Conservation (phyloP, 2,113 vertebrate genomes). For the Eolophus roseicapilla region DNA sequence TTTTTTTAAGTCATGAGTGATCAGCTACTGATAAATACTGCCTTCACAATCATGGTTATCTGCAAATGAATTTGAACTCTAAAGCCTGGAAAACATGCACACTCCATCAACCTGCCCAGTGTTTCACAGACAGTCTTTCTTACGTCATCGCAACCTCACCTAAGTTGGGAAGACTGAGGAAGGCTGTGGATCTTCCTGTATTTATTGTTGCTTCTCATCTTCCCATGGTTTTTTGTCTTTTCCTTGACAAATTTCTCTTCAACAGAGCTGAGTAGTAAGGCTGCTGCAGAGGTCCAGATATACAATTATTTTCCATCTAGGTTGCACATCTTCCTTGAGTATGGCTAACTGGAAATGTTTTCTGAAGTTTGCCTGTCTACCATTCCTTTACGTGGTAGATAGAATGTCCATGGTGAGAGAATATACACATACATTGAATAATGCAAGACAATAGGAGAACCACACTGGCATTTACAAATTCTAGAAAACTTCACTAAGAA, state of each 20-base stretch:
- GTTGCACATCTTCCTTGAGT: background rate
- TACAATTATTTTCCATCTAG: background rate
- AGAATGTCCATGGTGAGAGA: background rate
- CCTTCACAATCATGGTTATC: background rate
- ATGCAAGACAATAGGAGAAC: background rate
- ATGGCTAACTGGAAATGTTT: background rate
- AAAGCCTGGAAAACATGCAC: background rate
- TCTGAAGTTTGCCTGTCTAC: background rate
- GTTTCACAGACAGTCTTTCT: background rate
- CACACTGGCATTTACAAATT: background rate
- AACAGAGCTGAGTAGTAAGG: background rate
- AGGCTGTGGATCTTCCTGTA: background rate
- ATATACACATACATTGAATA: background rate
- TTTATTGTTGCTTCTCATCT: background rate
- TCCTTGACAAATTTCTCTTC: background rate
- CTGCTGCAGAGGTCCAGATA: background rate
- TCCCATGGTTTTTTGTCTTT: background rate
- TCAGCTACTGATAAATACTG: background rate
- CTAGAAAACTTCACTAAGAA: background rate
- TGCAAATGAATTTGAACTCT: background rate
- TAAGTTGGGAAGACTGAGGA: background rate
- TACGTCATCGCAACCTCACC: background rate
- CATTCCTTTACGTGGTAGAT: background rate
- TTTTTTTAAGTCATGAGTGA: background rate
- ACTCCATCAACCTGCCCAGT: background rate